Evolutionary conservation across 2,888 invertebrate species (phyloP).

Genomic region (Colostygia pectinataria): DNA sequence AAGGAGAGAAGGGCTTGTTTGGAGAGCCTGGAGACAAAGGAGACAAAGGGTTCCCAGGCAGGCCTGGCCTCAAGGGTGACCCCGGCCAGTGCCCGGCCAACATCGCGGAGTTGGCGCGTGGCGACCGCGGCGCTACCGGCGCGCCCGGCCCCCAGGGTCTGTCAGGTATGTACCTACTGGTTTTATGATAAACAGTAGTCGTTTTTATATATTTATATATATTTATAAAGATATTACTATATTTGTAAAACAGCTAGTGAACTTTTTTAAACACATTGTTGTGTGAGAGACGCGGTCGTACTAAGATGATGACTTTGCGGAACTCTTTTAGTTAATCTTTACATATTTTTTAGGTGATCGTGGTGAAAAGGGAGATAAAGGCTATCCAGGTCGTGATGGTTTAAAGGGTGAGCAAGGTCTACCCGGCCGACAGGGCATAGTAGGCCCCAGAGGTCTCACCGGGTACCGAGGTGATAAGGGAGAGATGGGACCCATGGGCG

Average conservation of each 20-base stretch:
- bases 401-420: constrained; percentile 70
- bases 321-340: too few species aligned
- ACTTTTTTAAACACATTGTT: too few species aligned
- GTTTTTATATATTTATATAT: too few species aligned
- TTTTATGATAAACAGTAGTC: too few species aligned
- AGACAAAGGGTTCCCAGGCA: constrained; percentile 86
- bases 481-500: constrained; percentile 88
- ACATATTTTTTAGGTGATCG: constrained; percentile 69
- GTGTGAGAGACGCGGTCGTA: too few species aligned
- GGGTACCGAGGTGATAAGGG: constrained; percentile 93
- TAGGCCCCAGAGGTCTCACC: constrained; percentile 88
- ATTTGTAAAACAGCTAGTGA: too few species aligned
- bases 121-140: constrained; percentile 84
- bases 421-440: constrained; percentile 79
- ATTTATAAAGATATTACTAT: too few species aligned
- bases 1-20: constrained; percentile 87
- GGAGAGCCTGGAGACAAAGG: constrained; percentile 85
- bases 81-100: constrained; percentile 84
- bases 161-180: constrained; percentile 41
- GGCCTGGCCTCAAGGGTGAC: constrained; percentile 83
- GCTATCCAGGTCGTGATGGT: constrained; percentile 63
- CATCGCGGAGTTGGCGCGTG: constrained; percentile 77
- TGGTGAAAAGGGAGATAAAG: constrained; percentile 84
- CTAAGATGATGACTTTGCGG: too few species aligned
- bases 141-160: constrained; percentile 86